Percentiles rank a stretch among this genome's conserved stretches.
Evolutionary conservation across 2,888 invertebrate genomes (phyloP).

Genomic region (Agrotis ipsilon): DNA sequence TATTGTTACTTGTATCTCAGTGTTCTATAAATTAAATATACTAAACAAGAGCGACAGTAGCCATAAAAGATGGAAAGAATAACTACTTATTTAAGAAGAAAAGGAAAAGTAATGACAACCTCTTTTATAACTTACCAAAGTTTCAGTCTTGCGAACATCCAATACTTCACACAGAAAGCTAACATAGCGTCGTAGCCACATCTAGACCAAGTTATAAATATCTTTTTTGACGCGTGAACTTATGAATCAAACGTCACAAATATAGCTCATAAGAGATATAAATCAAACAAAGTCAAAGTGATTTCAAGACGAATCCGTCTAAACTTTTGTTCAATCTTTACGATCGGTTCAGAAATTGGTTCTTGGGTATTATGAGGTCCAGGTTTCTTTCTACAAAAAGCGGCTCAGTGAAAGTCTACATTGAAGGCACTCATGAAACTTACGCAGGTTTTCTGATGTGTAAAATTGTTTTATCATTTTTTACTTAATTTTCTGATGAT

Average conservation of each 20-base stretch:
- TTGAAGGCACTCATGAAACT: slow-evolving; percentile 55
- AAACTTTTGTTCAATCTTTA: slow-evolving; percentile 67
- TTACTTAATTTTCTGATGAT: slow-evolving; percentile 63
- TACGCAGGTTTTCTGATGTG: slow-evolving; percentile 66
- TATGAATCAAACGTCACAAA: slow-evolving; percentile 20
- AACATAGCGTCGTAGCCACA: not conserved
- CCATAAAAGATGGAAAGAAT: not conserved
- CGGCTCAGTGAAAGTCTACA: slow-evolving; percentile 58
- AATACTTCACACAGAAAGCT: slow-evolving; percentile 1
- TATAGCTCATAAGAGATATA: slow-evolving; percentile 49
- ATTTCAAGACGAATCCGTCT: slow-evolving; percentile 65
- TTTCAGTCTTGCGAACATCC: not conserved
- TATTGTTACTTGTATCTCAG: not conserved
- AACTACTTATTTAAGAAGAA: not conserved
- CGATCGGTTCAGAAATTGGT: slow-evolving; percentile 55
- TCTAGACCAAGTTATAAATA: slow-evolving; percentile 1
- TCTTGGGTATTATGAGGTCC: slow-evolving; percentile 61
- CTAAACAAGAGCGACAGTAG: not conserved
- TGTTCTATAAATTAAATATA: not conserved
- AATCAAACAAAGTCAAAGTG: slow-evolving; percentile 69
- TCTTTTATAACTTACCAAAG: not conserved
- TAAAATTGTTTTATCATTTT: slow-evolving; percentile 68
- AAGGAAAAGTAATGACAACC: not conserved
- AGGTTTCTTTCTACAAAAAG: slow-evolving; percentile 66
- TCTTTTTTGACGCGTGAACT: slow-evolving; percentile 16